Base-by-base conservation (phyloP, 2,888 invertebrate species). In the Tenthredo livida region DNA sequence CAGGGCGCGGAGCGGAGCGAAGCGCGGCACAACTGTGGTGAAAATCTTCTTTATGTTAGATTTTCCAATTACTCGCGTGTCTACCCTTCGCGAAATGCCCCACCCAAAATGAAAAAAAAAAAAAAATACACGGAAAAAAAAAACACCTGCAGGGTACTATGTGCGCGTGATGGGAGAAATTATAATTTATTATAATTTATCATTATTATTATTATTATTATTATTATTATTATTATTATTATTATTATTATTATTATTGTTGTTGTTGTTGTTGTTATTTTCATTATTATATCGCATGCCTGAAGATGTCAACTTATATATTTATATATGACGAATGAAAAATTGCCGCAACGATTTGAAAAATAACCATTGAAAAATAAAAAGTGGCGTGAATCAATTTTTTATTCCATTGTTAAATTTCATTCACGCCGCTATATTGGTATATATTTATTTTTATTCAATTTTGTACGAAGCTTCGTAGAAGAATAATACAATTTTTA, bases 21-120 rank as follows among this genome's bases (percentile, higher is more conserved):
- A 2, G 17, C 1, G n/a, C 0, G 6, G 25, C 12, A 61, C 61
- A 21, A 25, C 21, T 3, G 25, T 25, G 61, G 61, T 61, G 61
- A 61, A 12, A 75, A 75, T 75, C 75, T 75, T 75, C 33, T 72
- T 72, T 15, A 47, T 47, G 47, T 47, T 75, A 72, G 25, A 43
- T n/a, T 75, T 75, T 75, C 25, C 75, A 75, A 50, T 75, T 43
- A 75, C 25, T 43, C 43, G 43, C 73, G 21, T 73, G 37, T 73
- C 70, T 70, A 70, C 37, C 70, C 37, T 70, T n/a, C 37, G n/a
- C 70, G 37, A 37, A 61, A 61, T 61, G 61, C 61, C 61, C 61
- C 61, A 25, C 61, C 61, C 61, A 7, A 21, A 17, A n/a, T n/a
- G 6, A 50, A n/a, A 50, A 50, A 54, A n/a, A 6, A 50, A n/a